Evolutionary conservation across 2,113 vertebrate species (phyloP).

Genomic region (Hippocampus abdominalis): DNA sequence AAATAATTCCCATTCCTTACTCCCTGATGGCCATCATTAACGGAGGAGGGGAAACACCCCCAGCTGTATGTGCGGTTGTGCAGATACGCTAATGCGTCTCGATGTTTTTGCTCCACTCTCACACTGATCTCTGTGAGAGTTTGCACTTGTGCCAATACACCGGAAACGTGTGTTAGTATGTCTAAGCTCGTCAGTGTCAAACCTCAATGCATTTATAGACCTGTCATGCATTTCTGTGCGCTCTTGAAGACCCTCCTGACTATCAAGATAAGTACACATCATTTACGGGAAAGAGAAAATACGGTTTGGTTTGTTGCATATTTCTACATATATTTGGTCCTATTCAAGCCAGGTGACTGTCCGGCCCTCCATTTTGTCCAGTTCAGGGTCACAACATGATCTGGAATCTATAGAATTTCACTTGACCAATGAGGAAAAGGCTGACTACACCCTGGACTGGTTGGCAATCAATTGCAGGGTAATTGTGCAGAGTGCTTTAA

Average conservation of each 20-base stretch:
- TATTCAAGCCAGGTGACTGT: neutral
- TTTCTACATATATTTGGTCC: neutral
- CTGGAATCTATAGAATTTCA: neutral
- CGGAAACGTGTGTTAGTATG: neutral
- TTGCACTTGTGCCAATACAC: neutral
- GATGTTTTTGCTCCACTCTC: neutral
- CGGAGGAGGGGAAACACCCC: slow-evolving; percentile 48
- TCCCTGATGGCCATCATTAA: slow-evolving; percentile 60
- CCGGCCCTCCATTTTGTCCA: neutral
- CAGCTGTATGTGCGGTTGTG: slow-evolving; percentile 5
- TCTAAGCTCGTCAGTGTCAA: neutral
- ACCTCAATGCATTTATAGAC: neutral
- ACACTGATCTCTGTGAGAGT: neutral
- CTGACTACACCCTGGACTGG: neutral
- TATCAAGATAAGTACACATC: slow-evolving; percentile 61
- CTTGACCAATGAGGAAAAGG: neutral
- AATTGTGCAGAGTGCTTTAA: neutral
- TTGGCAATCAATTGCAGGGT: neutral
- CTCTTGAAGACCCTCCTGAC: slow-evolving; percentile 34
- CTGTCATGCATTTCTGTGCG: slow-evolving; percentile 2
- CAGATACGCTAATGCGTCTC: neutral
- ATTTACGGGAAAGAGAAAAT: slow-evolving; percentile 34
- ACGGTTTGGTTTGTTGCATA: neutral
- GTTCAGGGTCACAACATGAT: neutral
- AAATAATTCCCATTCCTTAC: slow-evolving; percentile 59